Evolutionary conservation across 2,113 vertebrate species (phyloP), one percentile per base, ranked within the genome.

Genomic region (Xiphophorus maculatus): DNA sequence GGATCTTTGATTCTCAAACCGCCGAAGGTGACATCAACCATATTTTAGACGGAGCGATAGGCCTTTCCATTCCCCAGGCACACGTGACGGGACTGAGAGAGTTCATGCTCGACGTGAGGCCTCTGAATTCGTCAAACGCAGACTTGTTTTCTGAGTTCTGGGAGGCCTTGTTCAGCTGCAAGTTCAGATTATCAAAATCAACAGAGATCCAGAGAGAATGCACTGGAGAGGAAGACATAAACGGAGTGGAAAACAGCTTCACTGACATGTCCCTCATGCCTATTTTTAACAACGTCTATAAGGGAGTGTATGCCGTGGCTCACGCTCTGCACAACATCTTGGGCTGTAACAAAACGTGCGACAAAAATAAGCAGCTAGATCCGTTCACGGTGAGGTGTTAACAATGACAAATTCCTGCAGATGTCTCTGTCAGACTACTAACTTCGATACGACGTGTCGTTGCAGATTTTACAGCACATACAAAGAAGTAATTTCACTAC

Each of bases 201-300:
- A 27, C 30, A 32, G 37, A 5, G 2, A 79, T 19, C 62, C 69
- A 44, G 3, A 84, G 71, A 62, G 15, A 37, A 60, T 94, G 93
- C 29, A 93, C 91, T 29, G 94, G 93, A 61, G 28, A 75, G 60
- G 93, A 94, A 71, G 74, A 89, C 74, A 19, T 95, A 30, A 84
- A 73, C 61, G 71, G 54, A 25, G 74, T 90, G 11, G 30, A 91
- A 30, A 94, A 92, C 84, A 89, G 80, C 17, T 94, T 94, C 76
- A 93, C 92, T 37, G 92, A 95, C 63, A 91, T 94, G 90, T 94
- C 94, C 0, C 84, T 91, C 14, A 93, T 94, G 91, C 83, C 92
- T 1, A 92, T 92, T 29, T 89, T 93, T 73, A 89, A 88, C 69
- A 94, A 94, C 66, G 83, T 94, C 5, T 95, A 95, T 64, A 94